Base-by-base conservation (phyloP, 2,113 vertebrate genomes). In the Numenius arquata region DNA sequence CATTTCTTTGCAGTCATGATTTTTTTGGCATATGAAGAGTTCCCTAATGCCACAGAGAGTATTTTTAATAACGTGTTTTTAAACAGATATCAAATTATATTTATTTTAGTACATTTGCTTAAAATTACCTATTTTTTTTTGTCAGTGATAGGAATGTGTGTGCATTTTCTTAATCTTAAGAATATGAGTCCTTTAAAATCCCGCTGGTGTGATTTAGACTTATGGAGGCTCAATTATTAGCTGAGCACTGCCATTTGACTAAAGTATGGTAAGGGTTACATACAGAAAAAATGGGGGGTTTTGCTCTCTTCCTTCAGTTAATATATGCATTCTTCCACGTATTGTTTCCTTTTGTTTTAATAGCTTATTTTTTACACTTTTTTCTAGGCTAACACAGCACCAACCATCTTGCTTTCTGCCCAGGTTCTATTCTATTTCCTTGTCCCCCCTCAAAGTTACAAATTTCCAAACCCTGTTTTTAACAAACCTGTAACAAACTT, bases 241-340 rank as follows among this genome's bases (percentile, higher is more conserved):
- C 40, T 68, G 52, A 45, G 25, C 9, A 9, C 15, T 77, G 34
- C 8, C 36, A n/a, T 82, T 80, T 89, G 41, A 71, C 29, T 23
- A 43, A 27, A 56, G 19, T 43, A 20, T 68, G 62, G 17, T 12
- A 18, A 75, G 74, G 19, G 25, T 11, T 70, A 50, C 34, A 16
- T 17, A 16, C 17, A 76, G 40, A 52, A 7, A 6, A 40, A 38
- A 5, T 9, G 5, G 0, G 0, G 8, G 0, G 3, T 10, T 58
- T 32, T 53, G 41, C 29, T 70, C 19, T 84, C n/a, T 65, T 50
- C 66, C 34, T 66, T 72, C 19, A 79, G 15, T 27, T 36, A 22
- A 12, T 17, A 15, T 27, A 52, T 14, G 1, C 8, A 18, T 74
- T 74, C 21, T 80, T 79, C 17, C 30, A 56, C 43, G 5, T 8